These are phyloP conservation scores for Archips crataeganus DNA, from an alignment of 2,888 invertebrate species.

Conservation along the genomic window DNA sequence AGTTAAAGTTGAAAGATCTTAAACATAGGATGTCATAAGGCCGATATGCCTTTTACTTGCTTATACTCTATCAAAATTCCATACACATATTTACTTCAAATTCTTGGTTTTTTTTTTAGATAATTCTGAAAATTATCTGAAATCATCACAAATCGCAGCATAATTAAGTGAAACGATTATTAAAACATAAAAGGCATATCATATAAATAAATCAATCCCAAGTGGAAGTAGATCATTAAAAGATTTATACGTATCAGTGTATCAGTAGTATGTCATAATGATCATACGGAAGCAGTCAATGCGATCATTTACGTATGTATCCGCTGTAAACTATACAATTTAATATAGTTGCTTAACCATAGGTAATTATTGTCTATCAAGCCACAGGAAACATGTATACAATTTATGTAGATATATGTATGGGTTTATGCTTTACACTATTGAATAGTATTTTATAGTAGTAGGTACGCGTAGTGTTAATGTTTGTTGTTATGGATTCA, in stretches of 20 bases:
- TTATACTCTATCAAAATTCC: no score
- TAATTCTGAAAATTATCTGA: no score
- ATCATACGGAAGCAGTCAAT: neutral
- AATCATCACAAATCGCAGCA: no score
- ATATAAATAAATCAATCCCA: neutral
- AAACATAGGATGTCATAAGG: no score
- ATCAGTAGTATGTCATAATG: no score
- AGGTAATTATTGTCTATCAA: neutral
- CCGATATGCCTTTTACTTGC: no score
- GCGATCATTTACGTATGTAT: neutral
- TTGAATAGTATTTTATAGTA: no score
- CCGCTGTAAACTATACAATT: neutral
- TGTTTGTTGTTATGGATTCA: no score
- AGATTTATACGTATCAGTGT: neutral
- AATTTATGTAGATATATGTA: neutral
- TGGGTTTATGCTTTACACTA: neutral
- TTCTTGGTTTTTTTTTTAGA: no score
- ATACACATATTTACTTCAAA: no score
- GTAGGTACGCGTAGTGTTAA: no score
- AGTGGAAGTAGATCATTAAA: conserved; percentile 1
- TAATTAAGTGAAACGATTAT: neutral
- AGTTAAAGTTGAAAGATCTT: no score
- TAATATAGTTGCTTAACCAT: neutral
- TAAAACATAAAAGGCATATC: neutral
- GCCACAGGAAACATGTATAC: neutral